These are phyloP conservation scores for Plebejus melissa DNA, from an alignment of 2,888 invertebrate genomes.

Conservation along the genomic window DNA sequence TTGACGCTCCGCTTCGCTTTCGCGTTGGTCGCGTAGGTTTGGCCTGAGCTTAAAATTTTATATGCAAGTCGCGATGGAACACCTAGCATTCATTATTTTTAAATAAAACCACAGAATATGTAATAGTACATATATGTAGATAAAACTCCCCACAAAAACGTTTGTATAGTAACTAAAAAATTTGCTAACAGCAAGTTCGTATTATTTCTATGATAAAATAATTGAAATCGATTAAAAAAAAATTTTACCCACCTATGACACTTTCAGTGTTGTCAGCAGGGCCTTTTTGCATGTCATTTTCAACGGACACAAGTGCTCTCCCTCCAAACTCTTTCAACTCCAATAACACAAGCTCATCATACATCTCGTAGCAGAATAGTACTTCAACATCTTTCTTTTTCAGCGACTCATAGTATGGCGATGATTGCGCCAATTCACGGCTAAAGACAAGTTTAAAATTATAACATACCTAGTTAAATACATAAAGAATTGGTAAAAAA, in stretches of 20 bases:
- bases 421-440: conserved; percentile 93
- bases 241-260: conserved; percentile 75
- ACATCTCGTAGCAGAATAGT: conserved; percentile 97
- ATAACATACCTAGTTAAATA: not conserved
- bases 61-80: no score
- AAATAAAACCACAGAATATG: no score
- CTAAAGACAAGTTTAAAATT: conserved; percentile 66
- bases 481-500: not conserved
- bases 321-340: conserved; percentile 91
- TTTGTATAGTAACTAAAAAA: no score
- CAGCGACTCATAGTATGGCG: conserved; percentile 96
- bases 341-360: conserved; percentile 96
- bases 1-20: no score
- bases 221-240: not conserved
- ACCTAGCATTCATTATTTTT: no score
- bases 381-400: conserved; percentile 94
- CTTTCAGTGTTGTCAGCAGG: conserved; percentile 76
- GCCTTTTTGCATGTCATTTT: conserved; percentile 93
- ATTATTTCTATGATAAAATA: not conserved
- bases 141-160: no score
- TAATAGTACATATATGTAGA: no score
- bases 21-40: no score
- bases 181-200: not conserved
- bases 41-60: no score
- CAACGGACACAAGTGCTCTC: conserved; percentile 89